phyloP scores from a whole-genome alignment of 2,888 invertebrate species.

The Dicycla oo region DNA sequence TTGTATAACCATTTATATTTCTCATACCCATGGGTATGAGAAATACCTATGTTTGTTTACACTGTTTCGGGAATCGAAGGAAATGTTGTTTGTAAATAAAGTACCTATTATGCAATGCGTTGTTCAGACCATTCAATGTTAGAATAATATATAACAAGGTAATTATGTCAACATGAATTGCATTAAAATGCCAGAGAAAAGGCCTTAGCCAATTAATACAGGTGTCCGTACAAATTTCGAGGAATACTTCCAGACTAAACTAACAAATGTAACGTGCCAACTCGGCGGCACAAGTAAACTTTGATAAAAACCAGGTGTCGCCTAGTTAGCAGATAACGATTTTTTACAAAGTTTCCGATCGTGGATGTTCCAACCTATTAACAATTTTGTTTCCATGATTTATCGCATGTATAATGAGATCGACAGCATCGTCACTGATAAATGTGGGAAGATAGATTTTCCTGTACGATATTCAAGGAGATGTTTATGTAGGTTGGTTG shows the following conservation, averaged over 20 bases:
- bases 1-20: too few relatives aligned
- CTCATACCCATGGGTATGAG: neutral
- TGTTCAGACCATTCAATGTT: neutral
- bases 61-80: neutral
- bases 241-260: slow-evolving; percentile 15
- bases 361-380: slow-evolving; percentile 48
- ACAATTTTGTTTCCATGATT: slow-evolving; percentile 57
- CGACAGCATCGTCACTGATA: slow-evolving; percentile 22
- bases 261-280: slow-evolving; percentile 45
- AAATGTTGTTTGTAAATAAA: neutral
- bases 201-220: slow-evolving; percentile 4
- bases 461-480: neutral
- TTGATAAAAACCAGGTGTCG: slow-evolving; percentile 57
- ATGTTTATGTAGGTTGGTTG: neutral
- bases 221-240: neutral
- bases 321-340: slow-evolving; percentile 49
- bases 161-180: neutral
- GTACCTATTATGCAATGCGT: too few relatives aligned
- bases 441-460: slow-evolving; percentile 3
- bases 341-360: slow-evolving; percentile 56
- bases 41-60: slow-evolving; percentile 6
- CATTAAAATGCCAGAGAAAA: neutral
- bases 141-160: too few relatives aligned
- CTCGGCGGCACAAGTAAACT: slow-evolving; percentile 25
- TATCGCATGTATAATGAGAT: slow-evolving; percentile 39